Percentiles rank a stretch among this genome's conserved stretches.
These are phyloP conservation scores for Aselliscus stoliczkanus DNA, from an alignment of 2,797 vertebrate genomes.

Conservation along the genomic window DNA sequence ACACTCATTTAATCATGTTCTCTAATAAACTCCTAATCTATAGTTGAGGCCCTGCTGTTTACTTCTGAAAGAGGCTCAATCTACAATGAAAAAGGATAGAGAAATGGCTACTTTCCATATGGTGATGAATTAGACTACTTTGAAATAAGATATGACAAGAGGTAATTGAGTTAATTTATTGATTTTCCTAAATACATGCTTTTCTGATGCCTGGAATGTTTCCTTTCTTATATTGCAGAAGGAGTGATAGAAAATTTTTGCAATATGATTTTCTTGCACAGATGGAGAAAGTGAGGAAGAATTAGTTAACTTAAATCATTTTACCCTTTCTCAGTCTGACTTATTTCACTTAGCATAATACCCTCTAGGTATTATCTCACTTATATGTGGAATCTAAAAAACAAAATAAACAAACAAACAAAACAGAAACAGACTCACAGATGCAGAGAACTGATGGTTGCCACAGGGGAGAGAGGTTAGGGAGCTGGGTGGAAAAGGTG, in stretches of 20 bases:
- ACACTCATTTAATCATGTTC: neutral
- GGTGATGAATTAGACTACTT: neutral
- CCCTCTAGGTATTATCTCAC: neutral
- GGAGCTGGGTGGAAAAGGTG: neutral
- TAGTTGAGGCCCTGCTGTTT: neutral
- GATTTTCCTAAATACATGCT: neutral
- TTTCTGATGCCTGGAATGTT: neutral
- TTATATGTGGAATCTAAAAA: neutral
- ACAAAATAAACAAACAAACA: neutral
- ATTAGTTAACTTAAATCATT: neutral
- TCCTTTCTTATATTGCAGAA: neutral
- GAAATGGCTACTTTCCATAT: neutral
- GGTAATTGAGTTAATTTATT: neutral
- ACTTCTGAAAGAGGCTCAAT: neutral
- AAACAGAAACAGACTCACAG: neutral
- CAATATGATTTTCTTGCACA: neutral
- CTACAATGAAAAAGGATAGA: neutral
- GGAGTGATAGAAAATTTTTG: neutral
- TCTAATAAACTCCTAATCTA: conserved; percentile 11
- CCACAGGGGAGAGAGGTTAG: no score
- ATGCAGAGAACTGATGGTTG: neutral
- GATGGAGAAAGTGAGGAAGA: neutral
- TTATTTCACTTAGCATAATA: no score
- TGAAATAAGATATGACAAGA: neutral
- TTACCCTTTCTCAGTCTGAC: neutral